Percentiles rank a stretch among this genome's conserved stretches.
Evolutionary conservation across 2,888 invertebrate genomes (phyloP).

Genomic region (Tenthredo distinguenda): DNA sequence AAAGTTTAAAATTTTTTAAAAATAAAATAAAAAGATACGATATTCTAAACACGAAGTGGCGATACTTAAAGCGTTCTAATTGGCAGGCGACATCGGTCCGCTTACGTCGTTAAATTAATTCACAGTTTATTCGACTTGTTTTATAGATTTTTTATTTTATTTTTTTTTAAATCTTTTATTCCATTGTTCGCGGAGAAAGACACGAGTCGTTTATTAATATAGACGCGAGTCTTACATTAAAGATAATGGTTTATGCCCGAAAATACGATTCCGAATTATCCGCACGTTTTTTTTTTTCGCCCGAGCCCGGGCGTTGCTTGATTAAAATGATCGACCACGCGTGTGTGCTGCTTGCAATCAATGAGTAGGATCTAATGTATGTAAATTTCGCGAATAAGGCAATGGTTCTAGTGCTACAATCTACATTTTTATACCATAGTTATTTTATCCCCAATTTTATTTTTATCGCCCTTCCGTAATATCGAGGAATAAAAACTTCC

Average conservation of each 20-base stretch:
- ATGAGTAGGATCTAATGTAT: neutral
- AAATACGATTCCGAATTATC: neutral
- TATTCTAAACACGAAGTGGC: neutral
- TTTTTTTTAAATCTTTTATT: too few species aligned
- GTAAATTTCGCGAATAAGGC: neutral
- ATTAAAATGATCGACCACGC: neutral
- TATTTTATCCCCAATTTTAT: too few species aligned
- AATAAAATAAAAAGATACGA: neutral
- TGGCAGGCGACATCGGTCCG: neutral
- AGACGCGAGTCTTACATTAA: neutral
- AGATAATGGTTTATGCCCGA: neutral
- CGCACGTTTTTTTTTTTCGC: neutral
- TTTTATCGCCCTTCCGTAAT: too few species aligned
- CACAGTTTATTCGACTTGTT: neutral
- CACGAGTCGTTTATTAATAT: neutral
- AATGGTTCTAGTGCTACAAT: too few species aligned
- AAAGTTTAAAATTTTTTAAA: slow-evolving; percentile 18
- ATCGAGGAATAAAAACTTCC: too few species aligned
- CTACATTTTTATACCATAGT: too few species aligned
- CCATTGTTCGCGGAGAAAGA: neutral
- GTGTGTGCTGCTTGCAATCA: neutral
- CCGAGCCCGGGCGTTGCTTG: neutral
- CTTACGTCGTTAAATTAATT: neutral
- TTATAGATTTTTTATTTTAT: neutral
- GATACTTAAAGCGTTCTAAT: slow-evolving; percentile 3